Evolutionary conservation across 2,888 invertebrate species (phyloP).

Genomic region (Pheosia tremula): DNA sequence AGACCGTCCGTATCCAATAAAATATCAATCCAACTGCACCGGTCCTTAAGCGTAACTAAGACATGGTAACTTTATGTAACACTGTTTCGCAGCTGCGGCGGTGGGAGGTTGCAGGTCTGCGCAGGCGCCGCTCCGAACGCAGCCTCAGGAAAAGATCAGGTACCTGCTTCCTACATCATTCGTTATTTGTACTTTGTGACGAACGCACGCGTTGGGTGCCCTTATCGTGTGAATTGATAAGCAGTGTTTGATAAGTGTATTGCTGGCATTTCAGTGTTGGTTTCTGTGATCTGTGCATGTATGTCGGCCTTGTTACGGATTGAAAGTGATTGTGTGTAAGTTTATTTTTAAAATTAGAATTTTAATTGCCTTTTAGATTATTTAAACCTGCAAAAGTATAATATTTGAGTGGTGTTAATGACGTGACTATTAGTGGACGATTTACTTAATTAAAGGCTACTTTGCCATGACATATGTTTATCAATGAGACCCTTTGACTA

Average conservation of each 20-base stretch:
- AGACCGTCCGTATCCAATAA: constrained; percentile 4
- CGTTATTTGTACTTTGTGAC: constrained; percentile 52
- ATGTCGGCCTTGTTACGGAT: constrained; percentile 37
- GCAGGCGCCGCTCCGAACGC: constrained; percentile 64
- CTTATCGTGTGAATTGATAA: constrained; percentile 28
- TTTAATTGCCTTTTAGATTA: background rate
- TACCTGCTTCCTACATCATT: constrained; percentile 70
- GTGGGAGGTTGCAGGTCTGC: constrained; percentile 72
- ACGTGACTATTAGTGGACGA: background rate
- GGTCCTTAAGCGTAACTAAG: constrained; percentile 34
- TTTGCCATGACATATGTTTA: background rate
- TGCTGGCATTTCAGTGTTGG: constrained; percentile 12
- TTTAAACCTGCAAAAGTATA: background rate
- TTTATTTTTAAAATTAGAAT: constrained; percentile 8
- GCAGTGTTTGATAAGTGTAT: constrained; percentile 10
- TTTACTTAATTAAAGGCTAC: background rate
- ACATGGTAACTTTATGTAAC: constrained; percentile 70
- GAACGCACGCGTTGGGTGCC: constrained; percentile 50
- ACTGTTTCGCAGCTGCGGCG: constrained; percentile 69
- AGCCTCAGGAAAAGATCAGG: constrained; percentile 79
- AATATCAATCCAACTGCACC: constrained; percentile 16
- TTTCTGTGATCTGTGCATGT: constrained; percentile 18
- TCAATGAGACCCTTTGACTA: background rate
- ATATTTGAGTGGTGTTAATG: background rate
- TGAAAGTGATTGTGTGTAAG: constrained; percentile 42